These are phyloP conservation scores for Noctua pronuba DNA, from an alignment of 2,888 invertebrate species.

Conservation along the genomic window DNA sequence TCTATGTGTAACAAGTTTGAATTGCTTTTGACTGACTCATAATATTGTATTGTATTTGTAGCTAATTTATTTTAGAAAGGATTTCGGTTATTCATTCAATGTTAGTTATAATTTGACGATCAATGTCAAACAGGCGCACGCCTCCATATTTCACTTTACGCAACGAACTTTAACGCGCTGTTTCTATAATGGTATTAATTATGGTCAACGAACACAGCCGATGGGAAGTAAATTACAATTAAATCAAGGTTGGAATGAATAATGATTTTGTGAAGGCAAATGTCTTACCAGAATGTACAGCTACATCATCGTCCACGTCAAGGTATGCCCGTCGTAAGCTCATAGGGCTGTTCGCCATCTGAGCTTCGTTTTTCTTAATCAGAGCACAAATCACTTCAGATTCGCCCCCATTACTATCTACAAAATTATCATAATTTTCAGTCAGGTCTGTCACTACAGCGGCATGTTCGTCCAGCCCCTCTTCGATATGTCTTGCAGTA, in stretches of 20 bases:
- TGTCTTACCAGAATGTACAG: slow-evolving; percentile 93
- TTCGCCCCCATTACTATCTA: slow-evolving; percentile 84
- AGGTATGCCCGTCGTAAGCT: slow-evolving; percentile 88
- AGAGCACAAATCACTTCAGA: slow-evolving; percentile 85
- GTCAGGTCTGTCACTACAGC: slow-evolving; percentile 84
- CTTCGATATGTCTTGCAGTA: slow-evolving; percentile 87
- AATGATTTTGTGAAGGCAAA: slow-evolving; percentile 30
- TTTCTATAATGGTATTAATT: slow-evolving; percentile 62
- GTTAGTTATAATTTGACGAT: slow-evolving; percentile 64
- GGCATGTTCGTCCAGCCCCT: slow-evolving; percentile 82
- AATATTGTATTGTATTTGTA: slow-evolving; percentile 37
- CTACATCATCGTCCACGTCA: slow-evolving; percentile 92
- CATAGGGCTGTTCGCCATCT: slow-evolving; percentile 83
- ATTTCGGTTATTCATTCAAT: slow-evolving; percentile 61
- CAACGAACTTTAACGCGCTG: slow-evolving; percentile 58
- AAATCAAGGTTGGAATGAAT: slow-evolving; percentile 53
- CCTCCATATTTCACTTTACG: slow-evolving; percentile 68
- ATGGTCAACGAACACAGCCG: slow-evolving; percentile 53
- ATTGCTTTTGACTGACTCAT: slow-evolving; percentile 51
- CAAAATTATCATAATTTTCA: slow-evolving; percentile 85
- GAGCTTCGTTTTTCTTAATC: slow-evolving; percentile 86
- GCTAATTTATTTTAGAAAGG: slow-evolving; percentile 71
- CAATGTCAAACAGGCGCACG: slow-evolving; percentile 68
- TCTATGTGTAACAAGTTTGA: neutral
- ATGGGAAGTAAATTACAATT: slow-evolving; percentile 65